phyloP scores from a whole-genome alignment of 1,140 invertebrate genomes.

The Hypsibius dujardini region DNA sequence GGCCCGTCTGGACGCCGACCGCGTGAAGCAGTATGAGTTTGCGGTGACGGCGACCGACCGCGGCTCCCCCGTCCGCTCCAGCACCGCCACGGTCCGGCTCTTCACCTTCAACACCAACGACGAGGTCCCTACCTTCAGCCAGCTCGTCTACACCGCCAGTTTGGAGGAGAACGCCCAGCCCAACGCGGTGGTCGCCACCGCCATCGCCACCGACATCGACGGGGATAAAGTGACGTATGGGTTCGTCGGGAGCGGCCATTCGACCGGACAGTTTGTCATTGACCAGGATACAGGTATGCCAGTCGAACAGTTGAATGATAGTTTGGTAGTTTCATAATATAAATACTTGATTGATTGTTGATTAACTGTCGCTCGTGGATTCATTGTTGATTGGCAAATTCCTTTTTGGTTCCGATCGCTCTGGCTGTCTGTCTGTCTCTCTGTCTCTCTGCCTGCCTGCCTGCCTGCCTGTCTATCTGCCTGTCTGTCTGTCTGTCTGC shows the following conservation, averaged over 20 bases:
- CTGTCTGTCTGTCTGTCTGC: too few relatives aligned
- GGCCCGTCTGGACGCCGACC: slow-evolving; percentile 78
- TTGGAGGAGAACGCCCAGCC: slow-evolving; percentile 86
- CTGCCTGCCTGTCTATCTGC: too few relatives aligned
- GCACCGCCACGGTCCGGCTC: slow-evolving; percentile 71
- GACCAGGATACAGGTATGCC: slow-evolving; percentile 67
- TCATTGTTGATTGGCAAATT: too few relatives aligned
- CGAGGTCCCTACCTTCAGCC: slow-evolving; percentile 84
- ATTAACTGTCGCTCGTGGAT: too few relatives aligned
- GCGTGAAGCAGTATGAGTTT: slow-evolving; percentile 88
- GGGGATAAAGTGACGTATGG: slow-evolving; percentile 82
- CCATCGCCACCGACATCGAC: slow-evolving; percentile 83
- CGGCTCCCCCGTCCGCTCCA: slow-evolving; percentile 62
- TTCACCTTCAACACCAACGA: slow-evolving; percentile 93
- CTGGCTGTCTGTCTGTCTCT: too few relatives aligned
- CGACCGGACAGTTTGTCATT: slow-evolving; percentile 77
- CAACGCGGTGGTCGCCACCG: slow-evolving; percentile 77
- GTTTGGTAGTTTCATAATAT: too few relatives aligned
- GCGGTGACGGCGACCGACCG: slow-evolving; percentile 77
- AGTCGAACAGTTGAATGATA: too few relatives aligned
- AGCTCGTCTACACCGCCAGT: slow-evolving; percentile 85
- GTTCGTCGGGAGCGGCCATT: slow-evolving; percentile 70
- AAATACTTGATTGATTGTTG: too few relatives aligned
- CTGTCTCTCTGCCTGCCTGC: too few relatives aligned
- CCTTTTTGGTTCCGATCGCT: too few relatives aligned